Base-by-base conservation (phyloP, 2,113 vertebrate species). In the Xenopus borealis region DNA sequence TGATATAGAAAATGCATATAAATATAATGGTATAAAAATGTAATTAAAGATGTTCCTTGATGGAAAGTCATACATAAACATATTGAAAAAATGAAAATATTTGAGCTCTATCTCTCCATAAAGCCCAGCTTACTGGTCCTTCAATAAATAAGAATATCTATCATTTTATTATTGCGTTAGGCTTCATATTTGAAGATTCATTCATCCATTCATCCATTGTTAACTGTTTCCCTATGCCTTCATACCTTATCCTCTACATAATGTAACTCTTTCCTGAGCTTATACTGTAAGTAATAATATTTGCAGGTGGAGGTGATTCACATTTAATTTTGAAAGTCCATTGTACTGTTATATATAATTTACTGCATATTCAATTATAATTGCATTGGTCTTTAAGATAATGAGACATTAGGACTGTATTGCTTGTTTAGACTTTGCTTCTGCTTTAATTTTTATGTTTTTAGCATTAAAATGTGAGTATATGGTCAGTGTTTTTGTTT, bases 311-410 rank as follows among this genome's bases (percentile, higher is more conserved):
- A 69, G 20, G 33, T 70, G 68, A 72, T 40, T 30, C 47, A 75
- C 40, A 69, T 61, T 73, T 75, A 46, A 57, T 57, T 55, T 66
- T 53, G 63, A 77, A 63, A 64, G 59, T 50, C 57, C 47, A 27
- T 47, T 57, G 46, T 18, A 27, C 61, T 52, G 30, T 64, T 18
- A 40, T 40, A 70, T 70, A 70, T 70, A 47, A 80, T 62, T 3
- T 80, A 72, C 14, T 7, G 18, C 61, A 66, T 18, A 65, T 1
- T 69, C 17, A 79, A 79, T 63, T 82, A 52, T 72, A 71, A 69
- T 81, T 78, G 69, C 69, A 33, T 50, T 69, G 69, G 3, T 72
- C 46, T 50, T 10, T 69, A 52, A 63, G 62, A 47, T 70, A 27
- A 55, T 30, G 63, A 33, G 40, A 4, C 80, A 66, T 78, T 7